Base-by-base conservation (phyloP, 2,797 vertebrate species). In the Amphiprion clarkii region DNA sequence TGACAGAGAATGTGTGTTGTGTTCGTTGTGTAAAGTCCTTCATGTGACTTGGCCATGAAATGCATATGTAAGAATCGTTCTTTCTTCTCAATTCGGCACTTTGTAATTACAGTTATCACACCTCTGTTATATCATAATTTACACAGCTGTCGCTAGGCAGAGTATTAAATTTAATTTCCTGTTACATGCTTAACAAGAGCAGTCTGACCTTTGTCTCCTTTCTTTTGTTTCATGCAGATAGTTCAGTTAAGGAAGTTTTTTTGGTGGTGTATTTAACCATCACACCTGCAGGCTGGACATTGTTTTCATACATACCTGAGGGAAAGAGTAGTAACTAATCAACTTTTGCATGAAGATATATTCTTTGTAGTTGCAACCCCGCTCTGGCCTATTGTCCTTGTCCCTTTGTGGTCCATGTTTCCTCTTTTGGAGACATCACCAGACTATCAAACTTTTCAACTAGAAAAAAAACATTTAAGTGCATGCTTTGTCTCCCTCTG, bases 401-500 rank as follows among this genome's bases (percentile, higher is more conserved):
- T 39, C 39, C 21, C 19, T 42, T 13, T 29, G 10, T 7, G 2
- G 7, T 49, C 8, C 36, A 29, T 52, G 36, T 70, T 29, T 69
- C 33, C 31, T 68, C 9, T 33, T 56, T 14, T 54, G n/a, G 49
- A 75, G n/a, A 66, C 58, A 13, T 44, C 48, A 49, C 29, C 19
- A 39, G 52, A 55, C 33, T 12, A 16, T 40, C 65, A 62, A 83
- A 84, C 61, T 86, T 90, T 87, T 71, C 1, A 68, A 48, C n/a
- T 23, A 0, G 4, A 33, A 40, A 42, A 19, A 65, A 9, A 36
- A 56, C 12, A 49, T 55, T 75, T 1, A 40, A n/a, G 14, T 31
- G 0, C 5, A 16, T 58, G 42, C 67, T 79, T 80, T 93, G 90
- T 89, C 87, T 79, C 93, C 87, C 87, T 84, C 93, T 91, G 81